phyloP scores from a whole-genome alignment of 2,113 vertebrate species.

The Chionodraco myersi region DNA sequence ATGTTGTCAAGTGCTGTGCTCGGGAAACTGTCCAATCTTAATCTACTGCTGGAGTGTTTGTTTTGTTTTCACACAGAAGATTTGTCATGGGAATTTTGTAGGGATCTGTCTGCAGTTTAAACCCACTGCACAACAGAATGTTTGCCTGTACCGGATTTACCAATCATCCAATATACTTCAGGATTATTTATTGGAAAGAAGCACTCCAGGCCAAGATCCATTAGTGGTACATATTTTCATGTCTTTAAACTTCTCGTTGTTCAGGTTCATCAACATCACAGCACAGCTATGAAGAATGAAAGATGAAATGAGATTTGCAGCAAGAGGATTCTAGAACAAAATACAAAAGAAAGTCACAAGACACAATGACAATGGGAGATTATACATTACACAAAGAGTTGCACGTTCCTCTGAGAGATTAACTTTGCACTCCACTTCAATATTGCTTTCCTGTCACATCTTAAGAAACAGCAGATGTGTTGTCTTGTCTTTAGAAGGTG shows the following conservation, averaged over 20 bases:
- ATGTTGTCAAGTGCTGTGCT: too few species aligned
- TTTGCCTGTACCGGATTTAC: not conserved
- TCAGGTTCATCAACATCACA: not conserved
- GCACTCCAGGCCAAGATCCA: not conserved
- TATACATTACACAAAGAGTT: not conserved
- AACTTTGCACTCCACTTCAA: not conserved
- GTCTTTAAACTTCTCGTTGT: not conserved
- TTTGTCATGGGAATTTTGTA: not conserved
- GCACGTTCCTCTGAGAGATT: slow-evolving; percentile 7
- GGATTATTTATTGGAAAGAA: not conserved
- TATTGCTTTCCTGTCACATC: slow-evolving; percentile 2
- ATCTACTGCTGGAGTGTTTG: not conserved
- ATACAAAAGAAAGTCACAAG: not conserved
- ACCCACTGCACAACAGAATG: not conserved
- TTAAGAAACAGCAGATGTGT: not conserved
- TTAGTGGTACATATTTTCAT: not conserved
- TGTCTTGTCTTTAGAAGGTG: not conserved
- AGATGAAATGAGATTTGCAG: not conserved
- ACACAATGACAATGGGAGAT: slow-evolving; percentile 4
- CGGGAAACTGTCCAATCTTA: not conserved
- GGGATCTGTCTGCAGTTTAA: not conserved
- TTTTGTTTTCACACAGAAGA: not conserved
- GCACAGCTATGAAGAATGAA: not conserved
- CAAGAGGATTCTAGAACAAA: not conserved
- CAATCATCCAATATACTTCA: not conserved